A percentile compares a stretch with the other conserved stretches of the same genome.
These are phyloP conservation scores for Corydoras sp. DNA, from an alignment of 2,113 vertebrate genomes.

Conservation along the genomic window DNA sequence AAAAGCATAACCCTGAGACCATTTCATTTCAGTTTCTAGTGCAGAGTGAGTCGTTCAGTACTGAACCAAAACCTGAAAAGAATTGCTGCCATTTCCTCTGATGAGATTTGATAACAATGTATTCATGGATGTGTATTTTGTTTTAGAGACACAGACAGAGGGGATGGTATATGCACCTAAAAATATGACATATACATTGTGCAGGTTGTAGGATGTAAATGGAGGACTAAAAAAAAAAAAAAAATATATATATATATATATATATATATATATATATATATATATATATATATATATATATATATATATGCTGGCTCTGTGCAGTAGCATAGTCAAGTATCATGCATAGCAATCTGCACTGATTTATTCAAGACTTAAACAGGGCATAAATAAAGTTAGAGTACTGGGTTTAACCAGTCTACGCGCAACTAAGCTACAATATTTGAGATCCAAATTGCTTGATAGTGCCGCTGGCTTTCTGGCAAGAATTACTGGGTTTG, in stretches of 20 bases:
- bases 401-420: constrained; percentile 42
- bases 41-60: constrained; percentile 38
- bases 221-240: constrained; percentile 26
- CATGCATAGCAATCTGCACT: constrained; percentile 47
- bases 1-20: constrained; percentile 28
- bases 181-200: constrained; percentile 37
- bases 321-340: constrained; percentile 39
- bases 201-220: constrained; percentile 33
- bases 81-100: constrained; percentile 20
- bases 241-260: too few relatives aligned
- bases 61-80: constrained; percentile 15
- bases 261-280: too few relatives aligned
- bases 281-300: constrained; percentile 7
- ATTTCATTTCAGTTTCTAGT: constrained; percentile 35
- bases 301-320: constrained; percentile 44
- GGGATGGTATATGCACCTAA: constrained; percentile 26
- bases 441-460: constrained; percentile 37
- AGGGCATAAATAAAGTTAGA: constrained; percentile 48
- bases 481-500: constrained; percentile 42
- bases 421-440: constrained; percentile 39
- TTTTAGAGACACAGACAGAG: constrained; percentile 18
- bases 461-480: constrained; percentile 36
- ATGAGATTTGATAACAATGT: constrained; percentile 30
- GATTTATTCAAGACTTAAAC: constrained; percentile 53
- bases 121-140: constrained; percentile 20